These are phyloP conservation scores for Antedon bifida DNA, from an alignment of 35 echinoderm and acorn worm species.

Conservation along the genomic window DNA sequence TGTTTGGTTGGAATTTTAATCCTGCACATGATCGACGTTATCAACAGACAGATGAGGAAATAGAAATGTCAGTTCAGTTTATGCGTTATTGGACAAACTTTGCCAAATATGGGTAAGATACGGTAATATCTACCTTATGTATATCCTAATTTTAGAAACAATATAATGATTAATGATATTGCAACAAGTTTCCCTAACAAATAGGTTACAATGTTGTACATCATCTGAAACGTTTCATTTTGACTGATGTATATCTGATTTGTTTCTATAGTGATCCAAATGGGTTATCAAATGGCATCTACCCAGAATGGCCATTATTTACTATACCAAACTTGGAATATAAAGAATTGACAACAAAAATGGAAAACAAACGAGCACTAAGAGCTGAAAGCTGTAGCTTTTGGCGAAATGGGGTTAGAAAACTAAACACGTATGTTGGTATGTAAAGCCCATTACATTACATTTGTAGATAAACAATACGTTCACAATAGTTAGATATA, in stretches of 20 bases:
- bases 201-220: too few relatives aligned
- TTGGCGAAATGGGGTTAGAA: not conserved
- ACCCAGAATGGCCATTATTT: not conserved
- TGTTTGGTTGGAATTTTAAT: constrained; percentile 30
- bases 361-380: not conserved
- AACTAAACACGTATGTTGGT: not conserved
- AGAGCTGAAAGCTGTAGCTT: not conserved
- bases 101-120: constrained; percentile 50
- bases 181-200: too few relatives aligned
- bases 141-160: not conserved
- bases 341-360: not conserved
- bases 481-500: too few relatives aligned
- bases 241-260: too few relatives aligned
- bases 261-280: not conserved
- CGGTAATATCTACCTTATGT: not conserved
- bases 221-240: too few relatives aligned
- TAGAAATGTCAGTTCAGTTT: constrained; percentile 27
- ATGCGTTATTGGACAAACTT: constrained; percentile 82
- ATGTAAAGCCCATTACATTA: not conserved
- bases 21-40: not conserved
- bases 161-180: too few relatives aligned
- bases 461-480: too few relatives aligned
- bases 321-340: not conserved
- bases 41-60: constrained; percentile 15
- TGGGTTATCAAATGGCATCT: not conserved